These are phyloP conservation scores for Raphicerus campestris DNA, from an alignment of 2,113 vertebrate genomes.

Conservation along the genomic window DNA sequence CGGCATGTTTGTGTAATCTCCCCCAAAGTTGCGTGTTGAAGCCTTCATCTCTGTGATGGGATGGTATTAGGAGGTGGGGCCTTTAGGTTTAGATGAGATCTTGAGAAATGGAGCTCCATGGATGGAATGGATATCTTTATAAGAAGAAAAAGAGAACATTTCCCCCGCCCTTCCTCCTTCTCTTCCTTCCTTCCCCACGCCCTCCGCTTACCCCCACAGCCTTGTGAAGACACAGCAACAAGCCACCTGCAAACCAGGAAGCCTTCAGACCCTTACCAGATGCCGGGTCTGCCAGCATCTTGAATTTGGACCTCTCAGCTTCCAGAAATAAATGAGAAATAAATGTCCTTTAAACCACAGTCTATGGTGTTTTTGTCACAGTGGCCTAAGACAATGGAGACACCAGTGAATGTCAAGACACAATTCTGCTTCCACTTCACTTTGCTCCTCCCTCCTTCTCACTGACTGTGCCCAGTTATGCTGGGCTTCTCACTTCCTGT, in stretches of 20 bases:
- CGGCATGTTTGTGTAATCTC: neutral
- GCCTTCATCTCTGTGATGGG: neutral
- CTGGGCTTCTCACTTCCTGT: neutral
- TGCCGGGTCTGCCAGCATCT: neutral
- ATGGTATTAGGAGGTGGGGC: neutral
- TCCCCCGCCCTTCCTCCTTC: neutral
- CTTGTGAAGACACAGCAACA: neutral
- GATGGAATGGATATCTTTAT: neutral
- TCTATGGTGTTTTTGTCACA: neutral
- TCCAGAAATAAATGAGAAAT: neutral
- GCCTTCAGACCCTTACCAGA: neutral
- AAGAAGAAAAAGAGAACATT: neutral
- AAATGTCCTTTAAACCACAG: neutral
- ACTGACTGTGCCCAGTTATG: neutral
- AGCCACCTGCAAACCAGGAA: neutral
- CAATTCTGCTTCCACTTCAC: neutral
- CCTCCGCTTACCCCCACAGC: neutral
- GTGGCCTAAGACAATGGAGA: neutral
- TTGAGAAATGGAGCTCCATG: neutral
- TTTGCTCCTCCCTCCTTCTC: neutral
- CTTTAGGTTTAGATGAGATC: neutral
- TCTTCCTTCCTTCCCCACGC: neutral
- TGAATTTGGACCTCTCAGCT: neutral
- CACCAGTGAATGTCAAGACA: neutral
- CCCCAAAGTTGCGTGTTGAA: neutral